Evolutionary conservation across 2,113 vertebrate genomes (phyloP), one percentile per base, ranked within the genome.

Genomic region (Aptenodytes forsteri): DNA sequence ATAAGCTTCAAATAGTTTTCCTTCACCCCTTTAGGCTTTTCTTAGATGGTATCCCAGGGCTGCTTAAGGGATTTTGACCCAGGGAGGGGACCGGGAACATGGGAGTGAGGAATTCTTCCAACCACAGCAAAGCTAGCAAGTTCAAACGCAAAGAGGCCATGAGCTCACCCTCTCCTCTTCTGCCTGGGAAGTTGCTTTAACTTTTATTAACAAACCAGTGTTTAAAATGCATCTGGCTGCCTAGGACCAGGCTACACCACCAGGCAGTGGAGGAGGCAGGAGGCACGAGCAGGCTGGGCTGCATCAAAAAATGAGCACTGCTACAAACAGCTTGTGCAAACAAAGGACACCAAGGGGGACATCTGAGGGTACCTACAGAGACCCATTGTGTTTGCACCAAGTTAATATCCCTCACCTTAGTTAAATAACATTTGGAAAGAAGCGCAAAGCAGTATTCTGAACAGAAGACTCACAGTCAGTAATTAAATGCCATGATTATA

Each of bases 331-430:
- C 38, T 20, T 9, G 52, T 47, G 47, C 82, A 83, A 13, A 34
- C n/a, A 38, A 34, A 40, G 55, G 17, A n/a, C 47, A 59, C 13
- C 1, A 0, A 30, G 50, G 2, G 27, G 44, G 30, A n/a, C 4
- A 47, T 27, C 59, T 14, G 38, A 71, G 62, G 70, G 20, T 11
- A 36, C 52, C 91, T 22, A 5, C n/a, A 78, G 59, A 50, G 64
- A 25, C 23, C 46, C 46, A 8, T 9, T 3, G 18, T 36, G 56
- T 30, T 21, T n/a, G 34, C n/a, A 40, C 16, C 56, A 11, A 26
- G 6, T 29, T 36, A 65, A 62, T 2, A 26, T 16, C 36, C 47
- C 46, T 47, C 66, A 85, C 70, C 56, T 81, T 9, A 15, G 17
- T 8, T 46, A 62, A 62, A 19, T 1, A 34, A 38, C 58, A 15